Base-by-base conservation (phyloP, 2,888 invertebrate species). In the Eilema sororculum region DNA sequence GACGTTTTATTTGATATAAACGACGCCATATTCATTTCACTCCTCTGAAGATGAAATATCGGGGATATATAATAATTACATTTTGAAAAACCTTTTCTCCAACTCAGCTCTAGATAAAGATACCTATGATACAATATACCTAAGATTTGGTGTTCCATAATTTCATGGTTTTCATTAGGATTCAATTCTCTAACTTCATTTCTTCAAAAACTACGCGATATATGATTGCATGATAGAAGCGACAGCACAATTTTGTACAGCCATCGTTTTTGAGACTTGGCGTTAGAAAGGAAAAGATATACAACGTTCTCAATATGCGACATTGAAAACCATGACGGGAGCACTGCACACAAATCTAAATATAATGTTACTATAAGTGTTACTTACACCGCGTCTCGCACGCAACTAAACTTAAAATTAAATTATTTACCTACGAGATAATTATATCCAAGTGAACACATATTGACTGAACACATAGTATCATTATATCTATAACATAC, bases 391-490 rank as follows among this genome's bases (percentile, higher is more conserved):
- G 62, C 71, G 61, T 69, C 71, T 78, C 77, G 73, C 79, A 83
- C 78, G 82, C 84, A 83, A 86, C 78, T 80, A 78, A 82, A 85
- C 78, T 83, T 84, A 85, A 77, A 69, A 74, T 72, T 78, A 81
- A 80, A 77, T 76, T 81, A 79, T 79, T 80, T 80, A 82, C 76
- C 79, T 83, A 83, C 82, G 81, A 85, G 77, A 81, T 84, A 78
- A 82, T 79, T 84, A 89, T 85, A 88, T 87, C 59, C 83, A 88
- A 90, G 85, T 93, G 93, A 93, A 93, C 93, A 93, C 93, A 93
- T 91, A 90, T 79, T 85, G 87, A 88, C 84, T 93, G 92, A 93
- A 93, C 92, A 93, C 92, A 91, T 89, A 86, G 86, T 86, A 85
- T 84, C 86, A 33, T 85, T 86, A 85, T 78, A 76, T 78, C 75